phyloP scores from a whole-genome alignment of 2,113 vertebrate genomes.

The Lates calcarifer region DNA sequence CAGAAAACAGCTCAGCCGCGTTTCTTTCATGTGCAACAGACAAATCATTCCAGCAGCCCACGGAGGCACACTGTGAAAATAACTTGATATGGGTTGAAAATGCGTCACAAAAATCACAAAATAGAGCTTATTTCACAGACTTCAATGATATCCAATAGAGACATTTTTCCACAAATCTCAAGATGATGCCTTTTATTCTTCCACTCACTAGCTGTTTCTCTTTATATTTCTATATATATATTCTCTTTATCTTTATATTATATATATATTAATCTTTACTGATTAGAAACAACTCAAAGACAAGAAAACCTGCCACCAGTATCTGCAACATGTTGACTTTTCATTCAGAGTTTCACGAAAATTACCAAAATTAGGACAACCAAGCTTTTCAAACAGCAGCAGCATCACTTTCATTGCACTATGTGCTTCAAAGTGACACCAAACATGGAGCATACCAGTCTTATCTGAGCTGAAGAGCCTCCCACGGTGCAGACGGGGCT shows the following conservation, averaged over 20 bases:
- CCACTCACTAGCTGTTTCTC: constrained; percentile 14
- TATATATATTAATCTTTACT: background rate
- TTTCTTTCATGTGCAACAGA: constrained; percentile 76
- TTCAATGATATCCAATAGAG: constrained; percentile 27
- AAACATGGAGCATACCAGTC: constrained; percentile 56
- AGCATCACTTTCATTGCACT: constrained; percentile 18
- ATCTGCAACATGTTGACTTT: constrained; percentile 14
- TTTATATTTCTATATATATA: background rate
- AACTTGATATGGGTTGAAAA: constrained; percentile 64
- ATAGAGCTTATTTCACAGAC: constrained; percentile 62
- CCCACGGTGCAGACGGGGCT: constrained; percentile 50
- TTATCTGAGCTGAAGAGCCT: constrained; percentile 67
- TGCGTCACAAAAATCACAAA: constrained; percentile 45
- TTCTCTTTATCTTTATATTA: too few relatives aligned
- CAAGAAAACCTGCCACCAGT: background rate
- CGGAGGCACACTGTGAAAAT: constrained; percentile 67
- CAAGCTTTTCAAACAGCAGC: constrained; percentile 17
- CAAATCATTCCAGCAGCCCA: constrained; percentile 70
- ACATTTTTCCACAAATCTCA: constrained; percentile 23
- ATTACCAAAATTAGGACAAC: background rate
- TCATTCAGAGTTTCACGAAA: constrained; percentile 7
- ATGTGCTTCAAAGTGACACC: constrained; percentile 52
- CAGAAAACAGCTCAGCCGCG: constrained; percentile 58
- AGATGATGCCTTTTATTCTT: constrained; percentile 30
- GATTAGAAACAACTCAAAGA: constrained; percentile 5